Evolutionary conservation across 2,888 invertebrate species (phyloP), one percentile per base, ranked within the genome.

Genomic region (Cerceris ruficornis): DNA sequence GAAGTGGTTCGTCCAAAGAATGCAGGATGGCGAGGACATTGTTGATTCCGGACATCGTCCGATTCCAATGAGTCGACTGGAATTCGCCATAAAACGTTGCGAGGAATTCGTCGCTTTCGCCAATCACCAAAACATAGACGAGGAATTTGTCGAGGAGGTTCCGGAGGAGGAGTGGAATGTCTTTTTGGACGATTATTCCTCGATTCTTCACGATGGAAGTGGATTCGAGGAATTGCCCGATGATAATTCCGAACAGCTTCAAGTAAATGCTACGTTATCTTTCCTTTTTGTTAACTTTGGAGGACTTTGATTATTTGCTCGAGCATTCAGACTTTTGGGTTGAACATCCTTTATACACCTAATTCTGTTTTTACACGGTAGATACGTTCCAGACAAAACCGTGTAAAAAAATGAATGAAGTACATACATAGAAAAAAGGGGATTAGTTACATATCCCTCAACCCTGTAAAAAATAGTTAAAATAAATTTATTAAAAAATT

Each of bases 61-160:
- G 70, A 80, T 79, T 15, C 70, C 77, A 49, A 60, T 69, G 46
- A 70, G 64, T 28, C 72, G 73, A 1, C 92, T 97, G 65, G 94
- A 96, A 75, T 96, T 96, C 90, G 96, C 97, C 0, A 89, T 96
- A 41, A 93, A 95, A 82, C 95, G 95, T 88, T 95, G 96, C 89
- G 94, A 95, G 87, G 95, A 95, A 88, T 95, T 94, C 86, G 90
- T 95, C 9, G 85, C 85, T n/a, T 74, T 71, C 11, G 93, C 93
- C 82, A 91, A 89, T 62, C 93, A 94, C 79, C 93, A 66, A 54
- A 60, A 77, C 65, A 66, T 83, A 7, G 83, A 80, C 42, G 58
- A 69, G 9, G 70, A 72, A 41, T 61, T 66, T 17, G 52, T 50
- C 43, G 13, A 49, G 13, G 88, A 80, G 11, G 87, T 92, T 72